Percentiles rank a stretch among this genome's conserved stretches.
Evolutionary conservation across 2,888 invertebrate species (phyloP).

Genomic region (Trypoxylon attenuatum): DNA sequence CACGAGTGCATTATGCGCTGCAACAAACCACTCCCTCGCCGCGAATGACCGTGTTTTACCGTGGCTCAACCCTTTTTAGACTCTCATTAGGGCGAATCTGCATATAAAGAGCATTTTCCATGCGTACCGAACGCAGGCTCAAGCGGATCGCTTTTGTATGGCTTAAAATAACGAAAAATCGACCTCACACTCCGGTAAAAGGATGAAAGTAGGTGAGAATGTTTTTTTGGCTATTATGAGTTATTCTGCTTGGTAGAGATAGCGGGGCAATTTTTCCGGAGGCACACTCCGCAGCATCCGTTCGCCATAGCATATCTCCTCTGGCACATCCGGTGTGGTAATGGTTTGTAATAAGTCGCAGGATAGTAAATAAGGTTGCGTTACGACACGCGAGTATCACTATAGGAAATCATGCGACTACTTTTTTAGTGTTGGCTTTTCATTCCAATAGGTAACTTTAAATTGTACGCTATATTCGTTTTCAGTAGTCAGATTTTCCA

Average conservation of each 20-base stretch:
- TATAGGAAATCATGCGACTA: constrained; percentile 24
- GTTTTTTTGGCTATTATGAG: too few relatives aligned
- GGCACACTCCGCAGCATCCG: too few relatives aligned
- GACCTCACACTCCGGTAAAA: background rate
- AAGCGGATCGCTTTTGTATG: background rate
- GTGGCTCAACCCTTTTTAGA: constrained; percentile 9
- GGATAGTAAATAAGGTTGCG: constrained; percentile 31
- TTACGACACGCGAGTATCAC: constrained; percentile 33
- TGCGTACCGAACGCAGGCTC: background rate
- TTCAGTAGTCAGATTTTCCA: too few relatives aligned
- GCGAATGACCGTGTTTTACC: constrained; percentile 11
- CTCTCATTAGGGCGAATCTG: constrained; percentile 19
- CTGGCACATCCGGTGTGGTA: too few relatives aligned
- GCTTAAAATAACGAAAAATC: background rate
- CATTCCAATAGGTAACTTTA: too few relatives aligned
- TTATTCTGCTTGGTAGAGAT: too few relatives aligned
- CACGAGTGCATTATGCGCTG: background rate
- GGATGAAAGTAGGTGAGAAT: too few relatives aligned
- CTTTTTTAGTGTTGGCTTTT: too few relatives aligned
- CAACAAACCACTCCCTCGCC: background rate
- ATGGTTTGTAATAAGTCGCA: too few relatives aligned
- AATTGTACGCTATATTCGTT: too few relatives aligned
- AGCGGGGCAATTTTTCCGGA: too few relatives aligned
- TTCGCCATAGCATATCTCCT: too few relatives aligned
- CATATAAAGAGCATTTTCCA: constrained; percentile 6